These are phyloP conservation scores for Coregonus sp. DNA, from an alignment of 2,797 vertebrate species.

Conservation along the genomic window DNA sequence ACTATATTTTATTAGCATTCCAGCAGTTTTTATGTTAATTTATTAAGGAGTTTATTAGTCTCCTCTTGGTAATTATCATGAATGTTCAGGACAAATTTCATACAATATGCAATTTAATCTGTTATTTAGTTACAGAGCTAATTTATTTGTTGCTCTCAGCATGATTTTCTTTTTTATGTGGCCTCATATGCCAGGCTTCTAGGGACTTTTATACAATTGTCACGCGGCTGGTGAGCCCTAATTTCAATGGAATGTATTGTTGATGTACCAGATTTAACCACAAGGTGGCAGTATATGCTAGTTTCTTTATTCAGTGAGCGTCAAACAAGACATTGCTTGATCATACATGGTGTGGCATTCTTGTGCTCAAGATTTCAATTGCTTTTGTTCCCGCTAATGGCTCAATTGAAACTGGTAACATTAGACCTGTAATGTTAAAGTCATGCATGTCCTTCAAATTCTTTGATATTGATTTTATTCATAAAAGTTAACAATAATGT, in stretches of 20 bases:
- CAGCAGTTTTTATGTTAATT: not conserved
- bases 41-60: too few species aligned
- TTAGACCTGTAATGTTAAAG: not conserved
- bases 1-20: not conserved
- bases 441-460: not conserved
- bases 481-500: not conserved
- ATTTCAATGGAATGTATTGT: not conserved
- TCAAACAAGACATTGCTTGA: not conserved
- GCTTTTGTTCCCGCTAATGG: not conserved
- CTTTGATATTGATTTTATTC: not conserved
- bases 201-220: not conserved
- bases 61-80: too few species aligned
- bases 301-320: slow-evolving; percentile 16
- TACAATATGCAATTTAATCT: too few species aligned
- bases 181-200: not conserved
- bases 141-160: not conserved
- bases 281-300: slow-evolving; percentile 52
- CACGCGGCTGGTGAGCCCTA: not conserved
- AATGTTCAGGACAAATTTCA: too few species aligned
- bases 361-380: not conserved
- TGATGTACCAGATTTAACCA: slow-evolving; percentile 47
- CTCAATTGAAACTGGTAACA: not conserved
- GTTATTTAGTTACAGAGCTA: not conserved
- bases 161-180: not conserved
- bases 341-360: not conserved